Percentiles rank a stretch among this genome's conserved stretches.
Evolutionary conservation across 2,113 vertebrate genomes (phyloP).

Genomic region (Regulus satrapa): DNA sequence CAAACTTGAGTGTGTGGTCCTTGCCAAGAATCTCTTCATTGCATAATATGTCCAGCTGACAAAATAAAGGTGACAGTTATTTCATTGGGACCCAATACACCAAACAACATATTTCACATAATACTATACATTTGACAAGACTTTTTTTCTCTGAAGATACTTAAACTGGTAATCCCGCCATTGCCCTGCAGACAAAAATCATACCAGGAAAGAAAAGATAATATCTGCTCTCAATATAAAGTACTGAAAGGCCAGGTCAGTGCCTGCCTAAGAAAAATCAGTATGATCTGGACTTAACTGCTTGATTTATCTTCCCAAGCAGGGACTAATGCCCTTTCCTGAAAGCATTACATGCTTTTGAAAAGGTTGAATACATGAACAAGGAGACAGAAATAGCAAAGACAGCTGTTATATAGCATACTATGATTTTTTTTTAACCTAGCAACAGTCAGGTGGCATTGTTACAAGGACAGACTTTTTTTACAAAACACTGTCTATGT

Average conservation of each 20-base stretch:
- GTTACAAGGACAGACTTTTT: not conserved
- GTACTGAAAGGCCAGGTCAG: not conserved
- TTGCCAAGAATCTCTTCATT: constrained; percentile 99
- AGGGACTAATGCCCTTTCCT: not conserved
- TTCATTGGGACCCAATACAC: not conserved
- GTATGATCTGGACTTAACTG: not conserved
- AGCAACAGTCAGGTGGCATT: not conserved
- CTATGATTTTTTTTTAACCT: not conserved
- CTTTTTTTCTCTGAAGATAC: not conserved
- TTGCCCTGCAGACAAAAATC: not conserved
- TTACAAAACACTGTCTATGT: not conserved
- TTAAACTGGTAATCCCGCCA: not conserved
- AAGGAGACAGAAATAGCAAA: not conserved
- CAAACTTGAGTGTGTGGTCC: constrained; percentile 98
- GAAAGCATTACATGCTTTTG: not conserved
- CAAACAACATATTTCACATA: not conserved
- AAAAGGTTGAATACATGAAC: not conserved
- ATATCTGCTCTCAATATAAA: not conserved
- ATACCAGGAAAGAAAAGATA: not conserved
- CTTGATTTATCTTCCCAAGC: not conserved
- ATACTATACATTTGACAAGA: not conserved
- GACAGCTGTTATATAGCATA: not conserved
- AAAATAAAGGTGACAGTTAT: constrained; percentile 4
- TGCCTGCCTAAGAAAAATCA: not conserved
- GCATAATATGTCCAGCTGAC: constrained; percentile 99